Evolutionary conservation across 2,113 vertebrate species (phyloP), one percentile per base, ranked within the genome.

Genomic region (Psilopogon haemacephalus): DNA sequence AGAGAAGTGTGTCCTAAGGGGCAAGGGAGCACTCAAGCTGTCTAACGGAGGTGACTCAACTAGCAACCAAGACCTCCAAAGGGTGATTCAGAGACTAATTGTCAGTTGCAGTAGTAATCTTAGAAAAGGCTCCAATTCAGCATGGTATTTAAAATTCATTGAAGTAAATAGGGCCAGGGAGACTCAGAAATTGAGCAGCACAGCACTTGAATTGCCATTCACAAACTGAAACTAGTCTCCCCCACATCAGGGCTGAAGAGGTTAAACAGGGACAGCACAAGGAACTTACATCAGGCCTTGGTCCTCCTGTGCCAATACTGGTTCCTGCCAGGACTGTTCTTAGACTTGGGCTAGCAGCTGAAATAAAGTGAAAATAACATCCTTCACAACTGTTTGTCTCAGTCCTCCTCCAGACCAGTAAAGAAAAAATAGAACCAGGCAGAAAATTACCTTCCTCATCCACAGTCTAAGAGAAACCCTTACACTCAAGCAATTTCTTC

Each of bases 211-310:
- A 59, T 16, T 83, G 37, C 9, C 32, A 33, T n/a, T 85, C 55
- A 35, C 3, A 1, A 69, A 52, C 37, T 50, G 52, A 75, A 90
- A 85, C 19, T 73, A 33, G 17, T 46, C 23, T 38, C 2, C 12
- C 65, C 27, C 46, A 2, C 8, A 1, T 30, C 32, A 84, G 33
- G 33, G 30, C 58, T 84, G 62, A 83, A 35, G 12, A 70, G 16
- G 21, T 62, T 62, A 3, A 5, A 52, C 4, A 2, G 11, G 16
- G 13, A 64, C 42, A 84, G 65, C n/a, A 54, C 0, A 0, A 91
- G 35, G 21, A 90, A 38, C 11, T 11, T 78, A 24, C 11, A 50
- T 24, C 1, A 32, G 3, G 5, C 12, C 28, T 56, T 37, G 15
- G 14, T 50, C 10, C n/a, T 42, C 14, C 54, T n/a, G 20, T 58